A percentile compares a stretch with the other conserved stretches of the same genome.
Conservation (phyloP, 2,113 vertebrate species). For the Dipodomys merriami region DNA sequence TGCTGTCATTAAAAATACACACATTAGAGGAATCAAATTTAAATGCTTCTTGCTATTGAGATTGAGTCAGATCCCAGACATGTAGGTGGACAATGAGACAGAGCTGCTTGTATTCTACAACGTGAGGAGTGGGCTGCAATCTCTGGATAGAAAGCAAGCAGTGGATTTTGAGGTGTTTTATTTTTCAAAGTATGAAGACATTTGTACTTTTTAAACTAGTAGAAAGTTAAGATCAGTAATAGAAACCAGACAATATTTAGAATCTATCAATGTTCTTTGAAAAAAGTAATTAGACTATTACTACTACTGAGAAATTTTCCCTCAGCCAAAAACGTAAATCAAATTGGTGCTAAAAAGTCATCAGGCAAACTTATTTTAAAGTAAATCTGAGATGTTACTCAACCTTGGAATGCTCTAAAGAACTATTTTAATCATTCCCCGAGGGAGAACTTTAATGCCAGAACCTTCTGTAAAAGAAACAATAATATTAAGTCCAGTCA, state of each 20-base stretch:
- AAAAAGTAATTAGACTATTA: constrained; percentile 39
- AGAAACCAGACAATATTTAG: constrained; percentile 51
- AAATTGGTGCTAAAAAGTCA: constrained; percentile 65
- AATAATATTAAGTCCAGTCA: constrained; percentile 60
- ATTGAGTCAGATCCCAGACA: not conserved
- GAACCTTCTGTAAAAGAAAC: constrained; percentile 63
- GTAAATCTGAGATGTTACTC: constrained; percentile 66
- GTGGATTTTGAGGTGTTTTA: not conserved
- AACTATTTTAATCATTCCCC: constrained; percentile 62
- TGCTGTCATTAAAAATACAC: constrained; percentile 41
- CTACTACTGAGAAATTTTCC: constrained; percentile 42
- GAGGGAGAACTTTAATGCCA: constrained; percentile 61
- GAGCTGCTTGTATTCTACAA: not conserved
- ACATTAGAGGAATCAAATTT: constrained; percentile 43
- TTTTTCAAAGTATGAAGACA: constrained; percentile 9
- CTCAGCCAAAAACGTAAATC: constrained; percentile 60
- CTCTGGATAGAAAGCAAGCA: not conserved
- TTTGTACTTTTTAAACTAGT: constrained; percentile 44
- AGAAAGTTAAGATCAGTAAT: constrained; percentile 43
- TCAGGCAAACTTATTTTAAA: constrained; percentile 72
- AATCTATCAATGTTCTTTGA: not conserved
- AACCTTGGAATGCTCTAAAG: constrained; percentile 43
- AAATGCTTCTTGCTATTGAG: constrained; percentile 24
- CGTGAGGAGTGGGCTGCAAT: not conserved
- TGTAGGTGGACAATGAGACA: not conserved